Evolutionary conservation across 2,113 vertebrate species (phyloP), one percentile per base, ranked within the genome.

Genomic region (Pyxicephalus adspersus): DNA sequence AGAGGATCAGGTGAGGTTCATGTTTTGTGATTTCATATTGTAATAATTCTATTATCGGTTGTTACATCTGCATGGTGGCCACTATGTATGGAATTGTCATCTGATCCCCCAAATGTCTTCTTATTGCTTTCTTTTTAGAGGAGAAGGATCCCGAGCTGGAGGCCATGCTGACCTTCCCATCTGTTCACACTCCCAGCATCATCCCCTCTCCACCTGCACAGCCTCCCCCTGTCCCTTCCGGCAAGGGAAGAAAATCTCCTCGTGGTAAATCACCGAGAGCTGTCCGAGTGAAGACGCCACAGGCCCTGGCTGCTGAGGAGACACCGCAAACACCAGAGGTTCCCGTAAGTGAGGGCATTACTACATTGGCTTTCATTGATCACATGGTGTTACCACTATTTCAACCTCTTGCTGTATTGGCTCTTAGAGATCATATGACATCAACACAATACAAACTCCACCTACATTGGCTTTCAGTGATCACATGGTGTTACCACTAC

Each of bases 1-100:
- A 86, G 89, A 86, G 71, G 70, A 19, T 84, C 89, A 92, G 95
- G 96, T 98, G 83, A 89, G 9, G 3, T 3, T 45, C 15, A 20
- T 19, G 16, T 13, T 28, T 17, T 1, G 2, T 38, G 55, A 38
- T 18, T 22, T 9, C 64, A 5, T 9, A 61, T 61, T 61, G 8
- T 23, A 2, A 18, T n/a, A n/a, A n/a, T n/a, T n/a, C n/a, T n/a
- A n/a, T 57, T 55, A 26, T 73, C 18, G 38, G 38, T 45, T 38
- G 38, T 45, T n/a, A n/a, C n/a, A n/a, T n/a, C n/a, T n/a, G n/a
- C n/a, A n/a, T n/a, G n/a, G n/a, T n/a, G n/a, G n/a, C n/a, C n/a
- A n/a, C n/a, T n/a, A n/a, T n/a, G n/a, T n/a, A n/a, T n/a, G 6
- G 3, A 34, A 34, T 34, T 34, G 31, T 3, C 11, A 13, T 45